Evolutionary conservation across 2,888 invertebrate species (phyloP).

Genomic region (Lycocerus yunnanus): DNA sequence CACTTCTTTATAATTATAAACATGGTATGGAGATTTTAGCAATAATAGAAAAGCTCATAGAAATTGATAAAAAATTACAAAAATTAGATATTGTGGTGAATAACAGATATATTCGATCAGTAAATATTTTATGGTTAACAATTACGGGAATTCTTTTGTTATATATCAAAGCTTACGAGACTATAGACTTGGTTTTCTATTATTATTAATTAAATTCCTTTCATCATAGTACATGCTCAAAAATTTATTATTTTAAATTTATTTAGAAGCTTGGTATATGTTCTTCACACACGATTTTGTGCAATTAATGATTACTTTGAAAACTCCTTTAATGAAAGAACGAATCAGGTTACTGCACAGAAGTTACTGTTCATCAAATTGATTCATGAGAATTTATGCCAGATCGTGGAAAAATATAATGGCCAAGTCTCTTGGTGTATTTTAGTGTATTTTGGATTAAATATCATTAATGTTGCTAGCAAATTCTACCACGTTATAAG

Average conservation of each 20-base stretch:
- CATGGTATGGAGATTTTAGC: neutral
- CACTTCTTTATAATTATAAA: neutral
- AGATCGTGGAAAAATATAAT: too few relatives aligned
- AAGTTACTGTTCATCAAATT: too few relatives aligned
- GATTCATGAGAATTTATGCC: too few relatives aligned
- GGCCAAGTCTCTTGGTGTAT: too few relatives aligned
- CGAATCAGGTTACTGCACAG: too few relatives aligned
- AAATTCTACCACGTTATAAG: too few relatives aligned
- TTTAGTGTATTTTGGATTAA: too few relatives aligned
- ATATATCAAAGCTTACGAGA: neutral
- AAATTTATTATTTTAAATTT: neutral
- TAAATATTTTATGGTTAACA: neutral
- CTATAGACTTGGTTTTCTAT: neutral
- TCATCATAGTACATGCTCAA: neutral
- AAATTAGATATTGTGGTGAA: neutral
- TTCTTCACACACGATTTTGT: neutral
- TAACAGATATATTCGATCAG: neutral
- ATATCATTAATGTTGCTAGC: too few relatives aligned
- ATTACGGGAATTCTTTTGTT: neutral
- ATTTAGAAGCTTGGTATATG: neutral
- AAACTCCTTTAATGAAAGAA: neutral
- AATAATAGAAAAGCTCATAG: neutral
- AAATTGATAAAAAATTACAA: neutral
- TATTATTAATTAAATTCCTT: neutral
- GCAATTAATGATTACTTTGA: neutral